Percentiles rank a stretch among this genome's conserved stretches.
Conservation (phyloP, 2,113 vertebrate species). For the Epinephelus lanceolatus region DNA sequence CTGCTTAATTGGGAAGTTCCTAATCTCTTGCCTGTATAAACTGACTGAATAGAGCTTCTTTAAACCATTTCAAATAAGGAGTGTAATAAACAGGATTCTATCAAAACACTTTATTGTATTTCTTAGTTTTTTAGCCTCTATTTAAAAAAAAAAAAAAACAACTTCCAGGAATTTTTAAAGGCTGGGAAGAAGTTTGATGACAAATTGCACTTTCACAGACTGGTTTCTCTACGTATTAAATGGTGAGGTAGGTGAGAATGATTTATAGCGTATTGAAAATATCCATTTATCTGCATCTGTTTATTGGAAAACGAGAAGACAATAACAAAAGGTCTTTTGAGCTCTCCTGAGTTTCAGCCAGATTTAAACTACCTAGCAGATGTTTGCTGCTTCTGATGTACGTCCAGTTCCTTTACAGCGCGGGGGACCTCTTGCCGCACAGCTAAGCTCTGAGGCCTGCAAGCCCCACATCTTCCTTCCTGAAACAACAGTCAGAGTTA, state of each 20-base stretch:
- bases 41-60: not conserved
- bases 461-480: not conserved
- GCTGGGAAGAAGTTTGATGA: not conserved
- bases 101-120: not conserved
- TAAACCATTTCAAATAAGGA: not conserved
- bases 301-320: slow-evolving; percentile 38
- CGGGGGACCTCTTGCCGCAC: slow-evolving; percentile 33
- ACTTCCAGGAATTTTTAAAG: not conserved
- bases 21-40: slow-evolving; percentile 14
- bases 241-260: not conserved
- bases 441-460: slow-evolving; percentile 29
- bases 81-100: not conserved
- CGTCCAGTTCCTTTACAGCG: slow-evolving; percentile 38
- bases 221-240: not conserved
- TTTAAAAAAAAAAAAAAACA: not conserved
- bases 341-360: slow-evolving; percentile 32
- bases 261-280: slow-evolving; percentile 50
- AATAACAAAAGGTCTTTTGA: slow-evolving; percentile 49
- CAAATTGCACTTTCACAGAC: slow-evolving; percentile 15
- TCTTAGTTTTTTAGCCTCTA: not conserved
- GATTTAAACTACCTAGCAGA: slow-evolving; percentile 62
- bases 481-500: slow-evolving; percentile 35
- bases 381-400: slow-evolving; percentile 58
- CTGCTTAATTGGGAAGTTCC: slow-evolving; percentile 7
- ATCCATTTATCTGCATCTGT: slow-evolving; percentile 46